Evolutionary conservation across 2,113 vertebrate genomes (phyloP).

Genomic region (Acinonyx jubatus): DNA sequence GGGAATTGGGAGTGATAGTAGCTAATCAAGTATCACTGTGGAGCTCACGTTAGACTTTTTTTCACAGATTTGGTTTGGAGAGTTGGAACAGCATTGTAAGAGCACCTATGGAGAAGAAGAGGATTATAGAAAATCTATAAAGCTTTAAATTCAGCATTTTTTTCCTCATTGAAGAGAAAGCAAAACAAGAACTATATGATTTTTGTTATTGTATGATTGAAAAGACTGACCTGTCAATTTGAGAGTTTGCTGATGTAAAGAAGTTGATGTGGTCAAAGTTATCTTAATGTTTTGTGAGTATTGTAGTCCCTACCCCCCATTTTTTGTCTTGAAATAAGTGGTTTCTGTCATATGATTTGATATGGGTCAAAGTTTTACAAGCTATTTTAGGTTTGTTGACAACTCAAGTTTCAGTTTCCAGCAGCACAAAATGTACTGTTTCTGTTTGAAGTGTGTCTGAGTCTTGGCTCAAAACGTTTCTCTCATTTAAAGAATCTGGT

Average conservation of each 20-base stretch:
- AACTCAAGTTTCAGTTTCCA: constrained; percentile 3
- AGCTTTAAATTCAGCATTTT: neutral
- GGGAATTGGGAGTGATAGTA: neutral
- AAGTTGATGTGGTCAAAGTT: neutral
- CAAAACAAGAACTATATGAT: neutral
- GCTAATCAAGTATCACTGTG: neutral
- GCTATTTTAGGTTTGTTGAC: constrained; percentile 54
- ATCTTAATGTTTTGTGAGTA: neutral
- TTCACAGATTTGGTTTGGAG: neutral
- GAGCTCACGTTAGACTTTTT: neutral
- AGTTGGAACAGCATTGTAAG: neutral
- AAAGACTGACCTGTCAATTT: neutral
- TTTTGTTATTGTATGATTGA: neutral
- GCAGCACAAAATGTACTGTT: constrained; percentile 38
- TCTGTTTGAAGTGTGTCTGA: neutral
- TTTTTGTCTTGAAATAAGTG: neutral
- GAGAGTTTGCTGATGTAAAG: neutral
- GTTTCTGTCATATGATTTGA: neutral
- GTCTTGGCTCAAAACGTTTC: neutral
- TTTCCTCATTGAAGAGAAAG: neutral
- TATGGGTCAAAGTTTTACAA: neutral
- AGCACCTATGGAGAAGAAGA: neutral
- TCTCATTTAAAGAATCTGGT: neutral
- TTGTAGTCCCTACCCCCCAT: fast-evolving
- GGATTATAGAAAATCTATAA: neutral